Conservation (phyloP, 2,113 vertebrate genomes). For the Chaetorhynchus papuensis region DNA sequence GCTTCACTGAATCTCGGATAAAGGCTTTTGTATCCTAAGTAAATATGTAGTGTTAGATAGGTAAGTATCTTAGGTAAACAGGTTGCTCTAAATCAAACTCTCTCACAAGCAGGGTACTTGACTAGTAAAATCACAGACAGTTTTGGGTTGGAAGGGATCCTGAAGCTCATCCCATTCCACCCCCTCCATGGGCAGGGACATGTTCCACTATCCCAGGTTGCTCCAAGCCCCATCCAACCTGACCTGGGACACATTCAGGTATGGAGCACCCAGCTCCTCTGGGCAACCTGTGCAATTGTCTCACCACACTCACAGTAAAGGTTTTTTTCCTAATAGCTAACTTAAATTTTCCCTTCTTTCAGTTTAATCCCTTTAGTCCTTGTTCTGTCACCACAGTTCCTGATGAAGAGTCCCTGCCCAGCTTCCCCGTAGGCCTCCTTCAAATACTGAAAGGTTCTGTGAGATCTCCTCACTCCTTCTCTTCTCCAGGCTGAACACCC, state of each 20-base stretch:
- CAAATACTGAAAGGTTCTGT: background rate
- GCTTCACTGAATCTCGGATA: background rate
- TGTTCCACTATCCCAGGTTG: no score
- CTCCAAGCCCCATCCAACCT: rapidly evolving
- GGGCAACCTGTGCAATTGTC: background rate
- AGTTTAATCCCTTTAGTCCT: background rate
- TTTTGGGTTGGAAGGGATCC: background rate
- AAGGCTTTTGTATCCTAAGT: background rate
- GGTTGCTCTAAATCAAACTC: background rate
- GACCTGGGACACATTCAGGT: background rate
- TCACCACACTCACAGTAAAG: background rate
- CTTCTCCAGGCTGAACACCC: background rate
- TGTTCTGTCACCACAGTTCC: background rate
- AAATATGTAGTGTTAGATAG: background rate
- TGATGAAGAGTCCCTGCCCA: background rate
- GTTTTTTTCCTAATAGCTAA: no score
- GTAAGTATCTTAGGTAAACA: background rate
- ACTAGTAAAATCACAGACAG: background rate
- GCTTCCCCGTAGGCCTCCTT: background rate
- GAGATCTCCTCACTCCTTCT: rapidly evolving
- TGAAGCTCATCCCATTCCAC: background rate
- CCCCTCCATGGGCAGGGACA: no score
- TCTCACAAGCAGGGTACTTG: background rate
- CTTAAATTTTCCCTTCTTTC: background rate
- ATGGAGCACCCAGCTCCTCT: background rate